phyloP scores from a whole-genome alignment of 2,113 vertebrate species.

The Dicentrarchus labrax region DNA sequence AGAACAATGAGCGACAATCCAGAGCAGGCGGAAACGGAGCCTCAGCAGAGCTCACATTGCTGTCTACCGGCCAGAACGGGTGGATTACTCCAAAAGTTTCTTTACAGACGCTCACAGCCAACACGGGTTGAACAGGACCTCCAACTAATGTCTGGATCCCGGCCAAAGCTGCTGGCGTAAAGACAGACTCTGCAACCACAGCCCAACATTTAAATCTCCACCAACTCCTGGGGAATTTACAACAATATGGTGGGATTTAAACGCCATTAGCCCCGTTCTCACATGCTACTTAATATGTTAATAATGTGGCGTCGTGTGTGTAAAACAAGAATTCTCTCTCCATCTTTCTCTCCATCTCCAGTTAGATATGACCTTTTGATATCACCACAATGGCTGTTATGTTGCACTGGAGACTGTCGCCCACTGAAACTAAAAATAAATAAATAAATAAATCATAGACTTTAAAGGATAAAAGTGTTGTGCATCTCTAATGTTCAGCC shows the following conservation, averaged over 20 bases:
- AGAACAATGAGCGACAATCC: conserved; percentile 27
- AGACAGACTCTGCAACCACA: conserved; percentile 4
- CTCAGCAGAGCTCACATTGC: not conserved
- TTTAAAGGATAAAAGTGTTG: not conserved
- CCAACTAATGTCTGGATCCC: not conserved
- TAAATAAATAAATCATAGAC: not conserved
- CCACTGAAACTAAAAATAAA: not conserved
- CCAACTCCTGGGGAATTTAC: not conserved
- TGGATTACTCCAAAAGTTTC: conserved; percentile 28
- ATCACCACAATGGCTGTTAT: not conserved
- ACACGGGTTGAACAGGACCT: conserved; percentile 14
- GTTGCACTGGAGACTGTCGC: not conserved
- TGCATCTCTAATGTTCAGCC: not conserved
- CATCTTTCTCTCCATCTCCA: not conserved
- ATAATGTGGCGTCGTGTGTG: not conserved
- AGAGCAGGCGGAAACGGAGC: conserved; percentile 4
- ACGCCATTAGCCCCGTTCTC: not conserved
- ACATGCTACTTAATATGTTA: not conserved
- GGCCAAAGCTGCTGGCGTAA: conserved; percentile 9
- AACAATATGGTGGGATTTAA: not conserved
- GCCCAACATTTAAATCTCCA: not conserved
- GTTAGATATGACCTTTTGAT: not conserved
- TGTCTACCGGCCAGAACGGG: not conserved
- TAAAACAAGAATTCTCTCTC: not conserved
- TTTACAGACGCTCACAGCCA: not conserved